Evolutionary conservation across 2,797 vertebrate species (phyloP), one percentile per base, ranked within the genome.

Genomic region (Gymnoscopelus microlampas): DNA sequence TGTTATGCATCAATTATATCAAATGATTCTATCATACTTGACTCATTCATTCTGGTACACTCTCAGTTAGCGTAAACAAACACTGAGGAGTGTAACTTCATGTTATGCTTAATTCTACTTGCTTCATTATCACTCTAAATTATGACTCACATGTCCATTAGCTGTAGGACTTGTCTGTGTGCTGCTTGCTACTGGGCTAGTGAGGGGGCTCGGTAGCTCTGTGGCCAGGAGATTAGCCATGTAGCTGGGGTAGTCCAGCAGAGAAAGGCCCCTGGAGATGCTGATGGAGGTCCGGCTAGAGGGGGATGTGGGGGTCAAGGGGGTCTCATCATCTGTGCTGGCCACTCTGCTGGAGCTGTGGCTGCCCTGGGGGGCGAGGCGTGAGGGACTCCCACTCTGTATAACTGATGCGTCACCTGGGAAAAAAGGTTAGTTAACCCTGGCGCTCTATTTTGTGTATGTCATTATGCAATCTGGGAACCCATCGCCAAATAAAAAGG

Each of bases 211-310:
- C 51, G 49, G 9, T 32, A 81, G 80, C 0, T 76, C 90, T 0
- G 73, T 55, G 0, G 81, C 86, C 73, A 95, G 81, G 0, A 96
- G 92, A 10, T 62, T 88, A 24, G 93, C 83, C 94, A 97, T 96
- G 92, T 96, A 97, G 24, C 77, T 74, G 50, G 75, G 73, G 76
- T 96, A 96, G 82, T 96, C 95, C 24, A 94, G 86, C 56, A 89
- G 78, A n/a, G 92, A 82, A 63, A 85, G 89, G 70, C 90, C 88
- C 53, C 60, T 91, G 56, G 83, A 44, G 39, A 9, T 10, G 10
- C 73, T 79, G 10, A 81, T 85, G 0, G 63, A 63, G 44, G 62
- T 44, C 57, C 72, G 84, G 65, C 0, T 90, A 48, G 63, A 83
- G 0, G 73, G 44, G 29, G 63, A 13, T 0, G 79, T 73, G 5